Conservation (phyloP, 2,888 invertebrate genomes). For the Danaus chrysippus region DNA sequence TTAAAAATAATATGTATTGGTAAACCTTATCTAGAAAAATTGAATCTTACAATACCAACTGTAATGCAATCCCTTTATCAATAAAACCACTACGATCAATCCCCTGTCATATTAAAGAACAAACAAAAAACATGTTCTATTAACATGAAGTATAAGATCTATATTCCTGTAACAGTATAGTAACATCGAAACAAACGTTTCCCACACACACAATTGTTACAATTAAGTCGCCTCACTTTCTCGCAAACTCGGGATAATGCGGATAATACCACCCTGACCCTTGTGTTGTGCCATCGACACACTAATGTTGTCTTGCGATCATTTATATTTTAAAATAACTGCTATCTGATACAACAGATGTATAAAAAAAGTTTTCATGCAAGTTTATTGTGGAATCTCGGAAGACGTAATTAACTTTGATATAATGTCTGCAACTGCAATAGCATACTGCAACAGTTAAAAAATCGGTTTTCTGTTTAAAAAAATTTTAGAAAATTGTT, state of each 20-base stretch:
- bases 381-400: too few relatives aligned
- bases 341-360: background rate
- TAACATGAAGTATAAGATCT: background rate
- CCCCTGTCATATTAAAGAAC: background rate
- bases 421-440: too few relatives aligned
- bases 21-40: slow-evolving; percentile 3
- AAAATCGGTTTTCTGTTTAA: too few relatives aligned
- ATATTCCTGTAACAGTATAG: background rate
- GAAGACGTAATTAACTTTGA: too few relatives aligned
- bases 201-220: slow-evolving; percentile 39
- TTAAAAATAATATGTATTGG: background rate
- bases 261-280: slow-evolving; percentile 39
- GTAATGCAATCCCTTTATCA: slow-evolving; percentile 6
- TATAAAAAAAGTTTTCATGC: background rate
- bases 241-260: slow-evolving; percentile 38
- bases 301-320: slow-evolving; percentile 7
- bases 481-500: too few relatives aligned
- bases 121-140: background rate
- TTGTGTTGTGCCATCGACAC: slow-evolving; percentile 11
- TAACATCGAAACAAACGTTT: slow-evolving; percentile 15
- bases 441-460: too few relatives aligned
- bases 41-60: slow-evolving; percentile 1
- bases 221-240: slow-evolving; percentile 41
- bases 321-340: background rate
- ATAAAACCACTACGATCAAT: slow-evolving; percentile 3